Percentiles rank a stretch among this genome's conserved stretches.
These are phyloP conservation scores for Himalopsyche japonica DNA, from an alignment of 2,888 invertebrate species.

Conservation along the genomic window DNA sequence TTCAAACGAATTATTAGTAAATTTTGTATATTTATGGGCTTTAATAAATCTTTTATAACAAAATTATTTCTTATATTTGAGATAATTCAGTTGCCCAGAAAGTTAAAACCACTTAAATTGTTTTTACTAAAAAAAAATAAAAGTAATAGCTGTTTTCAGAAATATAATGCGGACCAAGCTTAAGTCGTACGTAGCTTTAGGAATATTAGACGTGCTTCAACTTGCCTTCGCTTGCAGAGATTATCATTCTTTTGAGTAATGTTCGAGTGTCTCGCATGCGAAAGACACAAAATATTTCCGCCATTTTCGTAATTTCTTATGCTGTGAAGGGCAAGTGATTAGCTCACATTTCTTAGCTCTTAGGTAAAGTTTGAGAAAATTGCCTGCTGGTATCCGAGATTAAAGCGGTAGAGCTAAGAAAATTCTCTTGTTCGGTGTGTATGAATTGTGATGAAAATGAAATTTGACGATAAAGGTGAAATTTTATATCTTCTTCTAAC, in stretches of 20 bases:
- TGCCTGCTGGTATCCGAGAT: background rate
- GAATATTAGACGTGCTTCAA: background rate
- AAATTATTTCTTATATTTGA: too few relatives aligned
- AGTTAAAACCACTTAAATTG: too few relatives aligned
- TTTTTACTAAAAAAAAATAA: too few relatives aligned
- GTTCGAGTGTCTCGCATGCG: background rate
- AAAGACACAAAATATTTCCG: background rate
- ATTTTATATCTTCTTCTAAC: background rate
- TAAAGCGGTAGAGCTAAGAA: background rate
- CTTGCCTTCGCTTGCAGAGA: background rate
- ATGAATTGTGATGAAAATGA: background rate
- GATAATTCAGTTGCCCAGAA: too few relatives aligned
- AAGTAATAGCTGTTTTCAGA: too few relatives aligned
- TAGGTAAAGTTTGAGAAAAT: background rate
- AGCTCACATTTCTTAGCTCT: background rate
- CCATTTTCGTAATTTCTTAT: background rate
- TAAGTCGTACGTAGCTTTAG: background rate
- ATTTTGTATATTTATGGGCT: too few relatives aligned
- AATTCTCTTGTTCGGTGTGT: background rate
- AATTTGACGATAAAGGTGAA: background rate
- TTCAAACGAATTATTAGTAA: too few relatives aligned
- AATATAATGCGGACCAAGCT: background rate
- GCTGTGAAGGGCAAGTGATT: background rate
- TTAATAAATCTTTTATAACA: too few relatives aligned
- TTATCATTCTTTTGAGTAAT: background rate